A percentile compares a stretch with the other conserved stretches of the same genome.
Conservation (phyloP, 1,140 invertebrate species). For the Anastatus disparis region DNA sequence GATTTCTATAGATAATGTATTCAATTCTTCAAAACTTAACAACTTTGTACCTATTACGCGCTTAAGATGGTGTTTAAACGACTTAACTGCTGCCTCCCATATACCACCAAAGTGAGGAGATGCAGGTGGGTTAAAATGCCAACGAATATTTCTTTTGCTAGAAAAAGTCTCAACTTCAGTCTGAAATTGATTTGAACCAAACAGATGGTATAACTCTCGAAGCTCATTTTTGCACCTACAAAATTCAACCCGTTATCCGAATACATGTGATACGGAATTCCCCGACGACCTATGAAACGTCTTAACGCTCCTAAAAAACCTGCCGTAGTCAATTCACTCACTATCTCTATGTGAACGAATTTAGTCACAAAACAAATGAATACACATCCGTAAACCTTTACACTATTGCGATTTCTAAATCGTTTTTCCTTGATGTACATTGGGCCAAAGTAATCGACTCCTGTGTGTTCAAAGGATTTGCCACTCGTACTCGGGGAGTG, state of each 20-base stretch:
- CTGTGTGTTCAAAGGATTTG: not conserved
- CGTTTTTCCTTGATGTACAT: not conserved
- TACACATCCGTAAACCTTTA: not conserved
- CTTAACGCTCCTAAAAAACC: not conserved
- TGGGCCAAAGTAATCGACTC: not conserved
- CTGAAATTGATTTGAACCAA: constrained; percentile 14
- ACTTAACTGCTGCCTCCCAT: constrained; percentile 42
- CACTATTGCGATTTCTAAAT: not conserved
- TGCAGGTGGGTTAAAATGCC: constrained; percentile 44
- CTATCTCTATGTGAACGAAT: not conserved
- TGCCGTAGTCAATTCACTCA: no score
- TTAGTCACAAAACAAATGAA: not conserved
- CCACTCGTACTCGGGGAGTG: not conserved
- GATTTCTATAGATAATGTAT: constrained; percentile 24
- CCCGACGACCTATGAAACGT: not conserved
- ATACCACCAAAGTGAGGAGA: constrained; percentile 47
- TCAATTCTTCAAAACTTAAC: constrained; percentile 26
- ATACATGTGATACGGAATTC: constrained; percentile 42
- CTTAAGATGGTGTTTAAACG: constrained; percentile 32
- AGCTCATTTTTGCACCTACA: constrained; percentile 38
- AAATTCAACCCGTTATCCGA: constrained; percentile 51
- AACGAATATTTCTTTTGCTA: not conserved
- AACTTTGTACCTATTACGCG: not conserved
- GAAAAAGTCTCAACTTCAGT: no score
- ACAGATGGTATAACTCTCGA: constrained; percentile 22